These are phyloP conservation scores for Luperina nickerlii DNA, from an alignment of 2,888 invertebrate species.

Conservation along the genomic window DNA sequence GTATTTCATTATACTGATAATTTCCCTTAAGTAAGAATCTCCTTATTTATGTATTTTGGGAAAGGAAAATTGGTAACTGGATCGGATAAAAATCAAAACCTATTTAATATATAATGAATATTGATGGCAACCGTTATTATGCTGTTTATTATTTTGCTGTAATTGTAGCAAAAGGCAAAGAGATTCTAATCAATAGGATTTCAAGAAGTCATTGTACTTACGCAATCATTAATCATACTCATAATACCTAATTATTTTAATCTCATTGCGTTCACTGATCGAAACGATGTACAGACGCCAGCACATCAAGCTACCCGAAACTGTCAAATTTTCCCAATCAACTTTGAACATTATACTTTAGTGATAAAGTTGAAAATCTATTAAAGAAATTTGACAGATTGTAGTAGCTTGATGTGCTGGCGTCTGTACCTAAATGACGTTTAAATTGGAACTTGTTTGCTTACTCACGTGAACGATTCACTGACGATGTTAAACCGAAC, in stretches of 20 bases:
- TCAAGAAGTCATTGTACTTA: neutral
- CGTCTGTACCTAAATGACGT: too few species aligned
- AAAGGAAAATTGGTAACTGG: neutral
- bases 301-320: too few species aligned
- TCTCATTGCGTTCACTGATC: neutral
- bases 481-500: too few species aligned
- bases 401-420: too few species aligned
- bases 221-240: too few species aligned
- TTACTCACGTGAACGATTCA: too few species aligned
- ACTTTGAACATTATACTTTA: too few species aligned
- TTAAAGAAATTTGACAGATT: too few species aligned
- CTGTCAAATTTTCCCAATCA: too few species aligned
- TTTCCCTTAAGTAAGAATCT: conserved; percentile 49
- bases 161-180: neutral
- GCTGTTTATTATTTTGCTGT: neutral
- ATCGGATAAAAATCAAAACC: neutral
- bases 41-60: conserved; percentile 12
- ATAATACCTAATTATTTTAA: too few species aligned
- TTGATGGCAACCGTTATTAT: neutral
- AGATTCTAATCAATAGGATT: neutral
- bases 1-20: conserved; percentile 68
- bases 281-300: neutral
- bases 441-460: too few species aligned
- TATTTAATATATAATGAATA: neutral
- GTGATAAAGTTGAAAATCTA: too few species aligned